phyloP scores from a whole-genome alignment of 2,113 vertebrate genomes.

The Symphodus melops region DNA sequence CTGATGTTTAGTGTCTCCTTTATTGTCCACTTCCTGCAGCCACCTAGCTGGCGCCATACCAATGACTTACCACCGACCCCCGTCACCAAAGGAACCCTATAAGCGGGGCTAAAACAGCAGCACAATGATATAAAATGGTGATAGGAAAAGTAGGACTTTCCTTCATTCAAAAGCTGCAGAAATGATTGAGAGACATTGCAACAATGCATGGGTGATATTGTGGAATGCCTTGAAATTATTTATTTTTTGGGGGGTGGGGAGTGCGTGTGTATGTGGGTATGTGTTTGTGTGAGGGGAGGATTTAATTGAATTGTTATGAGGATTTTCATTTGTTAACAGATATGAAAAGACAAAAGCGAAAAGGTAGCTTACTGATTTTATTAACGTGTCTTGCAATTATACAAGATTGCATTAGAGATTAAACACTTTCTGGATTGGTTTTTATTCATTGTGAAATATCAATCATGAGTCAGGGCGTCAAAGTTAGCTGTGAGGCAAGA shows the following conservation, averaged over 20 bases:
- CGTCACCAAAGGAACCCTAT: constrained; percentile 15
- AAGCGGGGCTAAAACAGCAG: constrained; percentile 35
- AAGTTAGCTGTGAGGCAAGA: constrained; percentile 31
- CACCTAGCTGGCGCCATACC: constrained; percentile 84
- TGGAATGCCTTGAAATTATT: constrained; percentile 8
- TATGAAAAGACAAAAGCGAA: background rate
- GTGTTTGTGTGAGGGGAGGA: too few species aligned
- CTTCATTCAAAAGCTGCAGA: constrained; percentile 18
- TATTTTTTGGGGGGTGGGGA: too few species aligned
- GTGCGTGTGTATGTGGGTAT: too few species aligned
- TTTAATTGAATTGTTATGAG: background rate
- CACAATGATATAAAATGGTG: constrained; percentile 23
- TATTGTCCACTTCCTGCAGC: constrained; percentile 84
- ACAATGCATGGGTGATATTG: background rate
- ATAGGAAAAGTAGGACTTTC: constrained; percentile 45
- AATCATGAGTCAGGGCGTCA: constrained; percentile 17
- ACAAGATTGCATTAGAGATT: background rate
- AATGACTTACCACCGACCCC: constrained; percentile 74
- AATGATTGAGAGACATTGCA: constrained; percentile 27
- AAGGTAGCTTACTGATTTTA: background rate
- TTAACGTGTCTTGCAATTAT: constrained; percentile 6
- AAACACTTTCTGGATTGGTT: constrained; percentile 5
- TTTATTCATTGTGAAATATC: constrained; percentile 26
- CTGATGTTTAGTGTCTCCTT: constrained; percentile 53
- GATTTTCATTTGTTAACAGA: background rate